Base-by-base conservation (phyloP, 2,113 vertebrate genomes). In the Capreolus pygargus region DNA sequence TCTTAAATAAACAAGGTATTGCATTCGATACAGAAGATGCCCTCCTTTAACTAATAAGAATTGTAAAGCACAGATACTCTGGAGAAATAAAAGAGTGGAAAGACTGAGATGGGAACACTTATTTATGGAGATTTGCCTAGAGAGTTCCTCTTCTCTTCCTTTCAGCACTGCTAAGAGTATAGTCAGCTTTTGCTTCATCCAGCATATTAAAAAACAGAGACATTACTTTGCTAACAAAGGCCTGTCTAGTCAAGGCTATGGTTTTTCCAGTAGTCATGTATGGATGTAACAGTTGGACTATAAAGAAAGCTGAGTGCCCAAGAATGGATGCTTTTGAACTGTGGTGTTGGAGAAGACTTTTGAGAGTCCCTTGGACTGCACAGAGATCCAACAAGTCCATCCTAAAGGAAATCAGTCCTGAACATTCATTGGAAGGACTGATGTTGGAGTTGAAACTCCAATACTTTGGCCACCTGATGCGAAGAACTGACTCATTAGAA, bases 221-320 rank as follows among this genome's bases (percentile, higher is more conserved):
- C 9, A 5, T 70, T 36, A 21, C n/a, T 70, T 70, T 70, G 64
- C n/a, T n/a, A 70, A 11, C n/a, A 70, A 70, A 70, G n/a, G 64
- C 21, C 19, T 5, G 0, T 36, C n/a, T 70, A 70, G 64, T 36
- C 19, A 36, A 70, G n/a, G 64, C 64, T 70, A 36, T 70, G n/a
- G n/a, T 70, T 70, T 36, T 70, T 11, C 64, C 9, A 70, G 33
- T 64, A 23, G 64, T 11, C 19, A 70, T 70, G 5, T 36, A 36
- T 23, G 9, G 19, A 70, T 36, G 5, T 36, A 17, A 23, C 19
- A 70, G 17, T 36, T 70, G n/a, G 5, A 70, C 55, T 25, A 25
- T 57, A 57, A 70, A 36, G n/a, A 70, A 36, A 70, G 64, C 64
- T 70, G 4, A 21, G 64, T 4, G 0, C 64, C 0, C 1, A 36